Evolutionary conservation across 2,888 invertebrate genomes (phyloP), one percentile per base, ranked within the genome.

Genomic region (Meta bourneti): DNA sequence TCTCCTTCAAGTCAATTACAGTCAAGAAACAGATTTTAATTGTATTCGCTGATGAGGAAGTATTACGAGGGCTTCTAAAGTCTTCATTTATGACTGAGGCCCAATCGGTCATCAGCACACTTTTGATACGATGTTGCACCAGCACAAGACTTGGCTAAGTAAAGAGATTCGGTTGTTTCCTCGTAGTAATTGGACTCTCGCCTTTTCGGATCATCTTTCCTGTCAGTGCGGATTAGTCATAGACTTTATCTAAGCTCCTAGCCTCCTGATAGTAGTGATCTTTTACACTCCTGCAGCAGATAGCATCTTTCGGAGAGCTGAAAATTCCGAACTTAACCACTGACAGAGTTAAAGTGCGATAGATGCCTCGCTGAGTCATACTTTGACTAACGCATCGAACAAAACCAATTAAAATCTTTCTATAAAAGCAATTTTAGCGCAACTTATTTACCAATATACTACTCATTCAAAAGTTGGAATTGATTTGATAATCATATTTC

Each of bases 161-260:
- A 86, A 86, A 86, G 85, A 86, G 77, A 49, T 86, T 78, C 78
- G 19, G 78, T 71, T 79, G 71, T 70, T 87, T 78, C 79, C 49
- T 49, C 7, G 79, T 61, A 54, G 88, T 88, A 88, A 88, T 88
- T 88, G 88, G 81, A 69, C 51, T 72, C 78, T 20, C 49, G 72
- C 34, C 78, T 77, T 79, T 54, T 16, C 88, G 74, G 88, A 80
- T 88, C 88, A 88, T 88, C 88, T 81, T 80, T 88, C 16, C 88
- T 88, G 88, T 88, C 88, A 88, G 72, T 52, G 74, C 52, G 88
- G 88, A 88, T 88, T 88, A 88, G 69, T n/a, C 19, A 9, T n/a
- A 54, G 87, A 78, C 87, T 87, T 87, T 79, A 72, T 81, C 80
- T 88, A 81, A 81, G 72, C 81, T 70, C 77, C 79, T 88, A 72